Conservation (phyloP, 2,113 vertebrate species). For the Trematocara zebra region DNA sequence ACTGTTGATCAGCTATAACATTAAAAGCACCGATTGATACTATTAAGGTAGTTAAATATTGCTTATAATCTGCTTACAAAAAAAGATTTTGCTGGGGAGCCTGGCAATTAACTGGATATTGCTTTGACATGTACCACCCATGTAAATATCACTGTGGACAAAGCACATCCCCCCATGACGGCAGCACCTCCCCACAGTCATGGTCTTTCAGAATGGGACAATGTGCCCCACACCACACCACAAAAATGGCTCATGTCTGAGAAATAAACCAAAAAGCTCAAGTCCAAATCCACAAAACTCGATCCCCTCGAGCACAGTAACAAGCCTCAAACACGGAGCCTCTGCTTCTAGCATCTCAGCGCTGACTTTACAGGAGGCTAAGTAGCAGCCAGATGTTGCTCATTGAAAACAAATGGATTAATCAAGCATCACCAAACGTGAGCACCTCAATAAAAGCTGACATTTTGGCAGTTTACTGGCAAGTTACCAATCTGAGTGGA, state of each 20-base stretch:
- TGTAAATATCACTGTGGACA: not conserved
- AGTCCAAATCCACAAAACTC: not conserved
- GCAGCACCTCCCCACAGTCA: not conserved
- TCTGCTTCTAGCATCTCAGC: not conserved
- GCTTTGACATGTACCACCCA: not conserved
- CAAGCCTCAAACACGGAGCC: not conserved
- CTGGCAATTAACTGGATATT: not conserved
- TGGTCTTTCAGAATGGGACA: not conserved
- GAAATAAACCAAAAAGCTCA: not conserved
- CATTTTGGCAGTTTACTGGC: not conserved
- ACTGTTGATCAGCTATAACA: not conserved
- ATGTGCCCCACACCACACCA: not conserved
- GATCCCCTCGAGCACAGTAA: not conserved
- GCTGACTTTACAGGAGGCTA: not conserved
- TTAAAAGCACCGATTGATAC: not conserved
- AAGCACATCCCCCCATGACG: not conserved
- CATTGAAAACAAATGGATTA: not conserved
- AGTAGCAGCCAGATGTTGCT: not conserved
- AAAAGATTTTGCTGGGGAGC: not conserved
- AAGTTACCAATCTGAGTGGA: not conserved
- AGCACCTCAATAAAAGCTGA: not conserved
- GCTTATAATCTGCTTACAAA: not conserved
- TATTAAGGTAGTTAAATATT: not conserved
- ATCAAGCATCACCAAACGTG: fast-evolving
- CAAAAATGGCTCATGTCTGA: not conserved